These are phyloP conservation scores for Jaculus jaculus DNA, from an alignment of 2,113 vertebrate species.

Conservation along the genomic window DNA sequence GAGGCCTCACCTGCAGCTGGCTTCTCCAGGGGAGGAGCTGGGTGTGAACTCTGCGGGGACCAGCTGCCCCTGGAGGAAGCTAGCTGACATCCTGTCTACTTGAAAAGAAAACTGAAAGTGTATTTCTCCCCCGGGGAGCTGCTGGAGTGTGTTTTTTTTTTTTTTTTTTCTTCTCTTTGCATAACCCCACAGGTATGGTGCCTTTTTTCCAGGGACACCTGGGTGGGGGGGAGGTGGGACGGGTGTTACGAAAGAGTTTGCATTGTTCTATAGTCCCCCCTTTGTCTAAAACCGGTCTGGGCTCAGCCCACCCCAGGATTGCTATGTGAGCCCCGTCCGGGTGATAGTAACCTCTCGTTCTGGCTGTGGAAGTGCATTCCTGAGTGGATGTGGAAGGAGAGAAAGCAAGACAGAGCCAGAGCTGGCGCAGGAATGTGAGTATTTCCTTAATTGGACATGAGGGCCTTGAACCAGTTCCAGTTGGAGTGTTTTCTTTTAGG, in stretches of 20 bases:
- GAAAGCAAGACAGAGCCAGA: slow-evolving; percentile 35
- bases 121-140: slow-evolving; percentile 25
- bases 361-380: slow-evolving; percentile 60
- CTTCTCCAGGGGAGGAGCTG: neutral
- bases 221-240: too few relatives aligned
- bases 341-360: slow-evolving; percentile 60
- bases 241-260: neutral
- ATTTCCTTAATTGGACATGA: slow-evolving; percentile 78
- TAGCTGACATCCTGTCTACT: slow-evolving; percentile 61
- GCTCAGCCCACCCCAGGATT: slow-evolving; percentile 10
- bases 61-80: slow-evolving; percentile 58
- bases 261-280: neutral
- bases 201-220: neutral
- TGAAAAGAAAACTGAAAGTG: slow-evolving; percentile 75
- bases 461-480: slow-evolving; percentile 71
- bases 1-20: neutral
- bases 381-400: slow-evolving; percentile 24
- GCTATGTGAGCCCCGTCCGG: slow-evolving; percentile 1
- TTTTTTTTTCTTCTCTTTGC: neutral
- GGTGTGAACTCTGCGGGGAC: slow-evolving; percentile 48
- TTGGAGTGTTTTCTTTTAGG: slow-evolving; percentile 72
- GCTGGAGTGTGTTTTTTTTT: slow-evolving; percentile 10
- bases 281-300: slow-evolving; percentile 8
- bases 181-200: neutral
- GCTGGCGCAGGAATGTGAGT: slow-evolving; percentile 64